These are phyloP conservation scores for Todiramphus chloris DNA, from an alignment of 2,113 vertebrate genomes.

Conservation along the genomic window DNA sequence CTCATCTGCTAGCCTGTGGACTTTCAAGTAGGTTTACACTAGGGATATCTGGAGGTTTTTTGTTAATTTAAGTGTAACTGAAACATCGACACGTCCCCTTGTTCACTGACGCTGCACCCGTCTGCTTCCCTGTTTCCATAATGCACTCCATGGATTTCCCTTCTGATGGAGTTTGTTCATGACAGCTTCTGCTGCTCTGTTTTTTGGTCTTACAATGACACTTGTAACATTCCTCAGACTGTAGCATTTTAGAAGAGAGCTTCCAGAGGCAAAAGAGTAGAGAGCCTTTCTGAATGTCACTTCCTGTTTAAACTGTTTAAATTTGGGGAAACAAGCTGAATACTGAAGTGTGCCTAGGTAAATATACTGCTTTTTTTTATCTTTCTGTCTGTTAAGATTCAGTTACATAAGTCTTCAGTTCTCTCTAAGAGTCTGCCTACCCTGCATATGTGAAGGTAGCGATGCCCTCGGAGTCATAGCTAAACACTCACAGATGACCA, in stretches of 20 bases:
- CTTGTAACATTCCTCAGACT: conserved; percentile 64
- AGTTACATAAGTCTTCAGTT: conserved; percentile 2
- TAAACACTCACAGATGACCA: conserved; percentile 30
- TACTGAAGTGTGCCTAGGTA: conserved; percentile 30
- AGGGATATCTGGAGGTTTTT: background rate
- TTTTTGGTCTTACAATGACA: background rate
- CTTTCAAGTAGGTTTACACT: background rate
- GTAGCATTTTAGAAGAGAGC: background rate
- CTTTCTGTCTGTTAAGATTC: conserved; percentile 14
- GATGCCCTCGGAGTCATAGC: conserved; percentile 36
- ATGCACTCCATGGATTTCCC: background rate
- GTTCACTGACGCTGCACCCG: background rate
- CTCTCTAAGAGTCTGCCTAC: conserved; percentile 55
- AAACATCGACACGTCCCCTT: background rate
- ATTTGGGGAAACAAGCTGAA: conserved; percentile 21
- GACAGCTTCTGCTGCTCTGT: background rate
- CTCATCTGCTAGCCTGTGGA: background rate
- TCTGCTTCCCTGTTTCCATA: conserved; percentile 8
- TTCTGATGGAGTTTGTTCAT: background rate
- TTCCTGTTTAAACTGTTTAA: conserved; percentile 19
- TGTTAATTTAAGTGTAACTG: background rate
- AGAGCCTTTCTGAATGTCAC: conserved; percentile 20
- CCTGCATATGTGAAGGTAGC: conserved; percentile 73
- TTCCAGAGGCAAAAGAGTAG: conserved; percentile 28
- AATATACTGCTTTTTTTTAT: background rate